phyloP scores from a whole-genome alignment of 2,113 vertebrate genomes.

The Macquaria australasica region DNA sequence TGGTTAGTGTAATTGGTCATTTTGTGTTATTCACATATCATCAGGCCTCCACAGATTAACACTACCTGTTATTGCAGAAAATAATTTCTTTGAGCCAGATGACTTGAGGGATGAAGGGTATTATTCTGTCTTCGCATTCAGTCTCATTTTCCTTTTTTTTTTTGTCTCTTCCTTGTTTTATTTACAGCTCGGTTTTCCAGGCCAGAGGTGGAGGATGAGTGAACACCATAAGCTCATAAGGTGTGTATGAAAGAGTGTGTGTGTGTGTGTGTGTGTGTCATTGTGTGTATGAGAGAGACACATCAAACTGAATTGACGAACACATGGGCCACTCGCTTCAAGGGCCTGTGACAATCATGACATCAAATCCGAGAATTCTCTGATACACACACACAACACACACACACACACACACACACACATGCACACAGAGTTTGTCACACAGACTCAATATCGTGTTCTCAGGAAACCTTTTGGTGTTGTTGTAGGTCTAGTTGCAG shows the following conservation, averaged over 20 bases:
- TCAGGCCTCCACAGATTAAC: conserved; percentile 61
- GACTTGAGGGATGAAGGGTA: conserved; percentile 43
- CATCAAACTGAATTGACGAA: conserved; percentile 77
- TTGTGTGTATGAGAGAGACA: conserved; percentile 33
- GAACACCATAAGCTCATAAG: conserved; percentile 57
- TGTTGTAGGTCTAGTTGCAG: conserved; percentile 62
- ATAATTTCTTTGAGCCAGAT: conserved; percentile 57
- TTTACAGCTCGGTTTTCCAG: conserved; percentile 54
- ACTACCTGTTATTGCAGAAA: conserved; percentile 69
- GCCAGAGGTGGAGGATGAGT: conserved; percentile 56
- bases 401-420: not conserved
- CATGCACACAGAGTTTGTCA: conserved; percentile 38
- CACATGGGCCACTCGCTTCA: conserved; percentile 68
- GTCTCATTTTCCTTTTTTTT: conserved; percentile 7
- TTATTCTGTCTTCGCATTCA: conserved; percentile 37
- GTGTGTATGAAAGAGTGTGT: conserved; percentile 39
- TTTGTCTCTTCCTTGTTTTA: conserved; percentile 27
- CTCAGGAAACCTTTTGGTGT: conserved; percentile 55
- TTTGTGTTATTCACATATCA: conserved; percentile 75
- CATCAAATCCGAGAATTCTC: conserved; percentile 64
- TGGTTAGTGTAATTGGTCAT: conserved; percentile 81
- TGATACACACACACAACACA: conserved; percentile 11
- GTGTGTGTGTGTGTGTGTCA: conserved; percentile 18
- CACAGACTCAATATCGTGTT: conserved; percentile 44
- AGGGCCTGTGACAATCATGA: conserved; percentile 69